Base-by-base conservation (phyloP, 37 sponge, comb jelly and placozoan species). In the Diacarnus erythraeanus region DNA sequence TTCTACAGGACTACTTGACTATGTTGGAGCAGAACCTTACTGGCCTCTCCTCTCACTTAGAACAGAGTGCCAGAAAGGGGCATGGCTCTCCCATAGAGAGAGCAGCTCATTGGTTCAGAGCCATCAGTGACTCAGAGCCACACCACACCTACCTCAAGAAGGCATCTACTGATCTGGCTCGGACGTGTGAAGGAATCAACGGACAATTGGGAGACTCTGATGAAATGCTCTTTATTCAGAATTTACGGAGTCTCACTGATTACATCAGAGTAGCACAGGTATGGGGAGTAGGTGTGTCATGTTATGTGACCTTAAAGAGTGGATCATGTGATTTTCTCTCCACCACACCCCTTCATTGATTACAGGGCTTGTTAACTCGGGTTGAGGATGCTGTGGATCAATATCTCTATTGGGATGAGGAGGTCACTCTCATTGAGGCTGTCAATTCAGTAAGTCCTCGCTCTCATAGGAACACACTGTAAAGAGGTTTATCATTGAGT, bases 331-430 rank as follows among this genome's bases (percentile, higher is more conserved):
- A n/a, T n/a, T n/a, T n/a, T n/a, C n/a, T n/a, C n/a, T n/a, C n/a
- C n/a, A 64, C 25, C 30, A 26, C 25, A 26, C 30, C 30, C 65
- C 15, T 27, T 27, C 30, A 36, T 22, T 75, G 22, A 30, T 27
- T 68, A 0, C 68, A 94, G 91, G 81, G 57, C 26, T 67, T 95
- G 68, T 72, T 95, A 41, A 86, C 64, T 40, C 64, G 95, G 54
- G 88, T 91, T 47, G 91, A 95, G 41, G 77, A 88, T 20, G 89
- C 91, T 2, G 89, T 94, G 67, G 92, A 94, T 51, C 63, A 76
- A 68, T 94, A 81, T 39, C 79, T 95, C 26, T 95, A 77, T 63
- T 95, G 95, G 95, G 95, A 95, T 59, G 95, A 91, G 40, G 95
- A 95, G 51, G 87, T 95, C 40, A 77, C 86, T 8, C 76, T 85